Evolutionary conservation across 2,113 vertebrate species (phyloP), one percentile per base, ranked within the genome.

Genomic region (Empidonax alnorum): DNA sequence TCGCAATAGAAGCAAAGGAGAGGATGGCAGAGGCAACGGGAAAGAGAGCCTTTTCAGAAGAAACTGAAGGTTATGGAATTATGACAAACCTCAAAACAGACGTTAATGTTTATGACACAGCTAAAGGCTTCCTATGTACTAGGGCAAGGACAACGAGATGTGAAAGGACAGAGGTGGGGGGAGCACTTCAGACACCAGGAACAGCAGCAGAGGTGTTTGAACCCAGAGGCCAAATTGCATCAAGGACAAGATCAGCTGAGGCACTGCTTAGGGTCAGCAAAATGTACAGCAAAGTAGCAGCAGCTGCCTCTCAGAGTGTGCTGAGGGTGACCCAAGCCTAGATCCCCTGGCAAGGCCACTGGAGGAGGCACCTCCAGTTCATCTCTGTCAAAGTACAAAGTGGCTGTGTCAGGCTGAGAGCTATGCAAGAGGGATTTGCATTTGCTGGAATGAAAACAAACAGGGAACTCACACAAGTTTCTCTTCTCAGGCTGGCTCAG

Each of bases 121-220:
- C 35, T 52, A 53, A 16, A 84, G 30, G 49, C 53, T 84, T 83
- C n/a, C 31, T 27, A 84, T 18, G 27, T 84, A 72, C 23, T 44
- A 66, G 0, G 0, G 52, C 20, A 88, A 74, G 37, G 31, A 76
- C 24, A 80, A 65, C 0, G 0, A 84, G 56, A 69, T 1, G 14
- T 24, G 20, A 65, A 78, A 92, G 14, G 44, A 53, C 1, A 1
- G 31, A 59, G 47, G 12, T 7, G 6, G 19, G 41, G 35, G 9
- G 4, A 77, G 25, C 69, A 74, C 67, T 88, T 75, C 56, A 56
- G 49, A 68, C 2, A 6, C 14, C 19, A 84, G 76, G 27, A 75
- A 67, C 0, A 3, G 24, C 35, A 92, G 27, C 28, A 83, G 56
- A 55, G 58, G 33, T 47, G 31, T 66, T 39, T 69, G 66, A 89